Evolutionary conservation across 2,113 vertebrate species (phyloP).

Genomic region (Urocolius indicus): DNA sequence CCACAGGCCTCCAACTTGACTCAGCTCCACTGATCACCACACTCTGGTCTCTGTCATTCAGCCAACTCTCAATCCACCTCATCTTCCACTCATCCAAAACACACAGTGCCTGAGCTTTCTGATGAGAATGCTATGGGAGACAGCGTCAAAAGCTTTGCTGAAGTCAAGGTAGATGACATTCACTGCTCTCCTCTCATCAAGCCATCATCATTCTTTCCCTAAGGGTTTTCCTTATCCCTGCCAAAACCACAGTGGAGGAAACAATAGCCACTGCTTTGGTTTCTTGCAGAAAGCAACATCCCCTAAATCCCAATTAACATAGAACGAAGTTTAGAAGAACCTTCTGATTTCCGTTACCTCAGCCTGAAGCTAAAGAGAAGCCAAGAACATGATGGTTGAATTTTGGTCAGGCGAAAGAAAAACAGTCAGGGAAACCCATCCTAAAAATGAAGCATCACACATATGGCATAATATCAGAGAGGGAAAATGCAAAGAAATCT

Average conservation of each 20-base stretch:
- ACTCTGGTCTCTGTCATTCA: too few species aligned
- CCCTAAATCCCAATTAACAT: background rate
- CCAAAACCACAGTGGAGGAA: background rate
- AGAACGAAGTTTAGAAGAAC: background rate
- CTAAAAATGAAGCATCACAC: background rate
- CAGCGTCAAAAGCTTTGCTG: too few species aligned
- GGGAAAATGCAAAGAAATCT: background rate
- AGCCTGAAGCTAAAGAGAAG: background rate
- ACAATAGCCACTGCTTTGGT: background rate
- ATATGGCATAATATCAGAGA: background rate
- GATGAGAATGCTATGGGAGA: too few species aligned
- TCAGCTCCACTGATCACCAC: too few species aligned
- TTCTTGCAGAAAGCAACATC: background rate
- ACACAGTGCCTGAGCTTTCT: too few species aligned
- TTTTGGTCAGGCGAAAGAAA: background rate
- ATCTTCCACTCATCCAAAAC: too few species aligned
- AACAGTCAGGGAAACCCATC: background rate
- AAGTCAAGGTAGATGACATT: too few species aligned
- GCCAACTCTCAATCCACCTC: too few species aligned
- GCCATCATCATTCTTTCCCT: background rate
- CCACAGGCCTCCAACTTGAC: too few species aligned
- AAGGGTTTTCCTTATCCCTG: background rate
- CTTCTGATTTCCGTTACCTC: background rate
- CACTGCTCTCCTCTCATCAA: too few species aligned
- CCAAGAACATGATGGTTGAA: background rate